Conservation (phyloP, 2,113 vertebrate species). For the Zapornia atra region DNA sequence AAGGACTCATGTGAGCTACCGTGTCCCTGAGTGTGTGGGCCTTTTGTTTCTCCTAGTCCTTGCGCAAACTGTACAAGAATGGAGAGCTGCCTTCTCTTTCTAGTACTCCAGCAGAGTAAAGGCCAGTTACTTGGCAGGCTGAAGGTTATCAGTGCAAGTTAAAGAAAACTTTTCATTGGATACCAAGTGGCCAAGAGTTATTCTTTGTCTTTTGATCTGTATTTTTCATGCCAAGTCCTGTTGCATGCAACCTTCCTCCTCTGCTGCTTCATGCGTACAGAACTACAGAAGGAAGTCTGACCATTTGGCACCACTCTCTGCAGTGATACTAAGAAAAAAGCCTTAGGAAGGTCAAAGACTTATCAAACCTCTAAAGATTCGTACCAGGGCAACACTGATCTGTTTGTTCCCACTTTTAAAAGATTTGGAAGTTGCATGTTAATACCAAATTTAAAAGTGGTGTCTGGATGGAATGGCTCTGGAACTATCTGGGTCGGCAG, state of each 20-base stretch:
- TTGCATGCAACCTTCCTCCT: background rate
- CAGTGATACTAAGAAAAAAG: background rate
- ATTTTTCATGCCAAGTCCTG: background rate
- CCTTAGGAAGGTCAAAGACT: background rate
- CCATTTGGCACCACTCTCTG: background rate
- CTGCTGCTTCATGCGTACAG: background rate
- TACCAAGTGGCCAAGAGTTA: background rate
- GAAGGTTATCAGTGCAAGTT: background rate
- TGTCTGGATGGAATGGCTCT: background rate
- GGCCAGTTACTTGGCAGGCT: background rate
- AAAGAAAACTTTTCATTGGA: background rate
- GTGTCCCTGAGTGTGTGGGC: background rate
- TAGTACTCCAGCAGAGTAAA: background rate
- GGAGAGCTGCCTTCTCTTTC: background rate
- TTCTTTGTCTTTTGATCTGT: background rate
- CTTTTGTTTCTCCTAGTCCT: background rate
- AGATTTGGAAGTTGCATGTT: background rate
- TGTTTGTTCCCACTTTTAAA: slow-evolving; percentile 1
- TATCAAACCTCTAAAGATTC: background rate
- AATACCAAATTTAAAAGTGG: background rate
- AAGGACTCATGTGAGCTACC: background rate
- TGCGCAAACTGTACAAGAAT: background rate
- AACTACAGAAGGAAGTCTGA: slow-evolving; percentile 7
- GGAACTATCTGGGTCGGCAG: background rate
- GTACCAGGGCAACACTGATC: background rate